Base-by-base conservation (phyloP, 2,888 invertebrate genomes). In the Biston stratarius region DNA sequence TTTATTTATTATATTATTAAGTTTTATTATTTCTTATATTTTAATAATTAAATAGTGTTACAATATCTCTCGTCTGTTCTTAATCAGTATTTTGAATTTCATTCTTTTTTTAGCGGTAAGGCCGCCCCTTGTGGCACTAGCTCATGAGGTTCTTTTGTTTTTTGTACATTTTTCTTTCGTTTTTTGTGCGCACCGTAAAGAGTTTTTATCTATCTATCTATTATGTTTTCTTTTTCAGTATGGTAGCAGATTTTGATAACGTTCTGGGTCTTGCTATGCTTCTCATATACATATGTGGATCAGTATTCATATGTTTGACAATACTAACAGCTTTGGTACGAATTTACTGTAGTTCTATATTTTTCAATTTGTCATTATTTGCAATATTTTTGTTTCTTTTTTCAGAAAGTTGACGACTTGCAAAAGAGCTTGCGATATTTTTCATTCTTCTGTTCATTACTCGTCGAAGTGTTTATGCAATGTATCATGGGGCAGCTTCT, bases 401-500 rank as follows among this genome's bases (percentile, higher is more conserved):
- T 82, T 8, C 73, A 93, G 93, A 87, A 90, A 0, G 87, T 90
- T 0, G 83, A 89, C 55, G 85, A 89, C 61, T 71, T 85, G 0
- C 90, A 88, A 68, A 86, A 85, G 70, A 82, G 83, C 1, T 58
- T 92, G 10, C 87, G 91, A 7, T 92, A 91, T 73, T 88, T 89
- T 63, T 89, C 86, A 1, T 90, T 92, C 81, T 90, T 86, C 64
- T 74, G 82, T 33, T 88, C 90, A 2, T 70, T 93, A 12, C 57
- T 91, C 0, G 58, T 89, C 1, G 88, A 90, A 57, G 84, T 86
- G 34, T 88, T 90, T 56, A 74, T 85, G 38, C 88, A 88, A 57
- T 92, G 93, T 51, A 79, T 88, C 11, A 83, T 89, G 38, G 93
- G 93, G 36, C 92, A 93, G 76, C 76, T 88, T n/a, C 73, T 93